Evolutionary conservation across 2,888 invertebrate species (phyloP), one percentile per base, ranked within the genome.

Genomic region (Idaea aversata): DNA sequence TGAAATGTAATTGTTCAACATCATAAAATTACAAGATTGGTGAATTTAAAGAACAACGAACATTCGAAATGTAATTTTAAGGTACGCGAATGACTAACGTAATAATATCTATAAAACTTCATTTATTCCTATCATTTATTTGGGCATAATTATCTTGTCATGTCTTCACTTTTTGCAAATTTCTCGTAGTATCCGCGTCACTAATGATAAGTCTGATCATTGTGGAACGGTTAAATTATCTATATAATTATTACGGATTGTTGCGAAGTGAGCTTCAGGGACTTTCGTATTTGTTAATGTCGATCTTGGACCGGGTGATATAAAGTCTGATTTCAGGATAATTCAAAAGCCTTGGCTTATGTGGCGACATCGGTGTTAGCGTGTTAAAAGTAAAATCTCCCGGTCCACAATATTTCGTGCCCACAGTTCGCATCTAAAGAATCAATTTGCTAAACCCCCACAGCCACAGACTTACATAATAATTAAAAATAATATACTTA

Each of bases 11-110:
- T 61, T 63, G 59, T 61, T 61, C 61, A 61, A 63, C 59, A 62
- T 34, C 63, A 66, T 68, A 67, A 47, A 70, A 72, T 72, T 70
- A 70, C 72, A 77, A 77, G 80, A 77, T 83, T 80, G 78, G 80
- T 78, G 77, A 84, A 86, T 84, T 83, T 83, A 84, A 77, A 72
- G 73, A 84, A 89, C 90, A 91, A 90, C 90, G 90, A 91, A 91
- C 83, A 82, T 82, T 81, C 79, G 72, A 79, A 80, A 80, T 80
- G 77, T 85, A 82, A 79, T 81, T 78, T 75, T 85, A 83, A 78
- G 80, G 75, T 75, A 76, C 71, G 64, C 67, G 67, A 70, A 66
- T 67, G 68, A 63, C 69, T 66, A 63, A 61, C 16, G 59, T 59
- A 16, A 16, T 25, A 65, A 72, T 71, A 66, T 70, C 69, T 62